Conservation (phyloP, 2,797 vertebrate genomes). For the Cephalopachus bancanus region DNA sequence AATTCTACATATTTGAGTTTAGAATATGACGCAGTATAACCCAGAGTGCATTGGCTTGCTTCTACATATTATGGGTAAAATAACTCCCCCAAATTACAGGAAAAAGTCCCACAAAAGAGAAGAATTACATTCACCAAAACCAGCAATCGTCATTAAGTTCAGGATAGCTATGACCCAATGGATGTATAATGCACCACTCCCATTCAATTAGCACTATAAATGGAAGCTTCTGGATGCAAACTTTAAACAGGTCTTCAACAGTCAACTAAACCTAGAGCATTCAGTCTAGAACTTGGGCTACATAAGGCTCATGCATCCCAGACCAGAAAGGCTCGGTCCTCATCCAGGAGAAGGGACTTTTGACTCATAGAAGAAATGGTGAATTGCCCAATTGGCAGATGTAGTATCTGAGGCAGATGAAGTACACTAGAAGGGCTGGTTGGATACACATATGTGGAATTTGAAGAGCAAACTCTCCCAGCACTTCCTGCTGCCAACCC, state of each 20-base stretch:
- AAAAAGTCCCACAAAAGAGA: background rate
- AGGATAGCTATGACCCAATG: background rate
- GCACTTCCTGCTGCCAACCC: background rate
- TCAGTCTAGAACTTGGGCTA: background rate
- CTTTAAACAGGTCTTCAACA: background rate
- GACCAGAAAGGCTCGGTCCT: background rate
- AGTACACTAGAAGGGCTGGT: background rate
- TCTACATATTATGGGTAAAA: background rate
- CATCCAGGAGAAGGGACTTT: background rate
- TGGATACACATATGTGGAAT: background rate
- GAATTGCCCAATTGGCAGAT: background rate
- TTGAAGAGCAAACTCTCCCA: background rate
- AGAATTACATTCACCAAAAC: background rate
- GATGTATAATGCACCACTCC: background rate
- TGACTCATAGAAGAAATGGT: no score
- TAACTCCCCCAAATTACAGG: background rate
- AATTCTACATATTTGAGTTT: slow-evolving; percentile 23
- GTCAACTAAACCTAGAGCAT: background rate
- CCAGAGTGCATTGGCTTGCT: background rate
- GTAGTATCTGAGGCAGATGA: background rate
- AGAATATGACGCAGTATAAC: background rate
- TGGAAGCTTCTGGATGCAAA: background rate
- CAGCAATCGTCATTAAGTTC: background rate
- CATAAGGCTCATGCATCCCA: background rate
- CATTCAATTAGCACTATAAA: background rate